These are phyloP conservation scores for Hypsibius dujardini DNA, from an alignment of 1,140 invertebrate species.

Conservation along the genomic window DNA sequence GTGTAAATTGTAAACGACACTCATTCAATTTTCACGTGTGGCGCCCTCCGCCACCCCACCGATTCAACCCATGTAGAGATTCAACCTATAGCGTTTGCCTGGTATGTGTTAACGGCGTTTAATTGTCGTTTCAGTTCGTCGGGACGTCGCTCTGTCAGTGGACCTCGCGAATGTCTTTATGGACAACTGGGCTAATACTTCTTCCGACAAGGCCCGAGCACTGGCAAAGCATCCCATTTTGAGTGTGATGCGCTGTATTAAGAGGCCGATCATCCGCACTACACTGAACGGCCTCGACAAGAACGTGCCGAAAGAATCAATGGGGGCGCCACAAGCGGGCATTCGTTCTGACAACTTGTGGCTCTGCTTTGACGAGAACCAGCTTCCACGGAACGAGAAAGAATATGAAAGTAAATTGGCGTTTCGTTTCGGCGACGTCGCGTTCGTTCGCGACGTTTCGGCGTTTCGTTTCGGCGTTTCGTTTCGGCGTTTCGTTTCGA, in stretches of 20 bases:
- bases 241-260: neutral
- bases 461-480: too few relatives aligned
- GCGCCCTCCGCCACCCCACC: neutral
- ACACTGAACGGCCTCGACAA: neutral
- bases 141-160: neutral
- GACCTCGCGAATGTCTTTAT: neutral
- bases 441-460: too few relatives aligned
- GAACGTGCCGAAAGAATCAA: too few relatives aligned
- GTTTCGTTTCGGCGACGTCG: too few relatives aligned
- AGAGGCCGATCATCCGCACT: neutral
- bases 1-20: neutral
- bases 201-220: conserved; percentile 2
- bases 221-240: neutral
- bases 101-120: conserved; percentile 3
- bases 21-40: neutral
- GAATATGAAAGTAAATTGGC: conserved; percentile 61
- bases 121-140: conserved; percentile 1
- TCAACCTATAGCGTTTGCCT: neutral
- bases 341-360: conserved; percentile 39
- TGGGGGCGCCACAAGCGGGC: neutral
- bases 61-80: neutral
- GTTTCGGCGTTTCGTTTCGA: too few relatives aligned
- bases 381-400: conserved; percentile 41
- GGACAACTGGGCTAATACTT: conserved; percentile 15
- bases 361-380: conserved; percentile 49